Percentiles rank a stretch among this genome's conserved stretches.
phyloP scores from a whole-genome alignment of 2,113 vertebrate species.

The Bolborhynchus lineola region DNA sequence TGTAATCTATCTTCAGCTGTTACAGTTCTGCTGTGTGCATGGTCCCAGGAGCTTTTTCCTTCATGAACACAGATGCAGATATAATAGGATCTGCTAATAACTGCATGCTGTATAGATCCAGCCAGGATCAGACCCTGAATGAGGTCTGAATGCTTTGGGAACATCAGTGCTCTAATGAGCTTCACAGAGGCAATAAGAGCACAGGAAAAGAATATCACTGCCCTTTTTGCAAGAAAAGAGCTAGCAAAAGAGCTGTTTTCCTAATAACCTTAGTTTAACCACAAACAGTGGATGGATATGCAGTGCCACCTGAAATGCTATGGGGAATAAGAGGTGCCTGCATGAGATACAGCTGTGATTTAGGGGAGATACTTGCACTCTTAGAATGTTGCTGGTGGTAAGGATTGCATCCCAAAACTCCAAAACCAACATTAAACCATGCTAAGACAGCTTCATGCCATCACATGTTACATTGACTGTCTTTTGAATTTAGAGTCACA shows the following conservation, averaged over 20 bases:
- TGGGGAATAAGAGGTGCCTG: not conserved
- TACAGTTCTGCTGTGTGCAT: not conserved
- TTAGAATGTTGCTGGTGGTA: not conserved
- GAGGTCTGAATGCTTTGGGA: rapidly evolving
- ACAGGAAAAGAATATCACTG: not conserved
- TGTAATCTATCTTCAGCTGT: not conserved
- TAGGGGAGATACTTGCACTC: not conserved
- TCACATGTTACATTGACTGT: not conserved
- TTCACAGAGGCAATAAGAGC: not conserved
- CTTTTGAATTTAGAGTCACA: not conserved
- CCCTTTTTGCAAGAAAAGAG: not conserved
- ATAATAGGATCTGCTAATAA: not conserved
- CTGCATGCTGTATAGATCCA: not conserved
- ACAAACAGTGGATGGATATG: not conserved
- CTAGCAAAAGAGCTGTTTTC: not conserved
- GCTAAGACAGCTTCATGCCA: not conserved
- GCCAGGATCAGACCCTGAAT: not conserved
- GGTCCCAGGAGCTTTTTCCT: not conserved
- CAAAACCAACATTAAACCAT: not conserved
- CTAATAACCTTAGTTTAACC: not conserved
- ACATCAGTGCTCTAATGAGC: not conserved
- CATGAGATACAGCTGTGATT: not conserved
- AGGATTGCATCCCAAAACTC: not conserved
- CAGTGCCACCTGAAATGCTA: not conserved
- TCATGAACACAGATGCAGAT: not conserved